Conservation (phyloP, 2,113 vertebrate species). For the Platysteira castanea region DNA sequence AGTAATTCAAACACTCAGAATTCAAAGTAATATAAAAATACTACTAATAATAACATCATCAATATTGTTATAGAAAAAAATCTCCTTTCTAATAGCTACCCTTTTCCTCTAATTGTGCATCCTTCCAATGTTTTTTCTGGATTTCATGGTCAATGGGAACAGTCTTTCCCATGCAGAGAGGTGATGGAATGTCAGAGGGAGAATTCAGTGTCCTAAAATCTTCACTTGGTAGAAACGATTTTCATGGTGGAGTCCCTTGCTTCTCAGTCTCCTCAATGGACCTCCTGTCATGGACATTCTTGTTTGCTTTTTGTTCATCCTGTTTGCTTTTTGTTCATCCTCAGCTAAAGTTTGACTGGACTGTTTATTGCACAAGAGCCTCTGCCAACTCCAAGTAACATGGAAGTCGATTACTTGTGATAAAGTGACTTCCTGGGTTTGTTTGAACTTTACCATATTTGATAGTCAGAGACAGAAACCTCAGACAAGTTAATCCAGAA, state of each 20-base stretch:
- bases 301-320: background rate
- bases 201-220: background rate
- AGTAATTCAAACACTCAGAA: background rate
- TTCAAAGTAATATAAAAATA: background rate
- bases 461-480: background rate
- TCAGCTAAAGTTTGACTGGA: background rate
- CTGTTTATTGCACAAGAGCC: background rate
- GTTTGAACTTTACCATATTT: background rate
- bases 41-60: background rate
- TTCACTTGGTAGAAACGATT: background rate
- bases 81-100: background rate
- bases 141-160: background rate
- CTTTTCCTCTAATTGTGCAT: background rate
- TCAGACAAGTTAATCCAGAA: background rate
- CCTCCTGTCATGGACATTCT: background rate
- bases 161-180: background rate
- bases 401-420: background rate
- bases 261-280: background rate
- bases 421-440: background rate
- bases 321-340: background rate
- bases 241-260: background rate
- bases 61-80: background rate
- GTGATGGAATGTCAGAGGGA: background rate
- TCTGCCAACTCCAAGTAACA: background rate
- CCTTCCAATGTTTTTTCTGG: background rate